Evolutionary conservation across 2,113 vertebrate species (phyloP).

Genomic region (Antechinus stuartii): DNA sequence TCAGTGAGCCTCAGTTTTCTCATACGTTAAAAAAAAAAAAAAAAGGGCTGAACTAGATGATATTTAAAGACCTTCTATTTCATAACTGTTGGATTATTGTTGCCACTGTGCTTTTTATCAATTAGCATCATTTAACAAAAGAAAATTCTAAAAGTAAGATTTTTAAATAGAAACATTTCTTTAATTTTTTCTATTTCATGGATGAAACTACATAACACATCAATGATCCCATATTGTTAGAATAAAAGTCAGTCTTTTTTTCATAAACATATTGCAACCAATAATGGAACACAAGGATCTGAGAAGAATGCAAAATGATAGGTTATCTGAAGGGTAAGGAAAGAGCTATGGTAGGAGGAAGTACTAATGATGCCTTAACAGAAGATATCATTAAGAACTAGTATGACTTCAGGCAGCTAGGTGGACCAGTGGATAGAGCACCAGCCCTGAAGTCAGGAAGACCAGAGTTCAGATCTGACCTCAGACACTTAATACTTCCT

Average conservation of each 20-base stretch:
- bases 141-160: not conserved
- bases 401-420: not conserved
- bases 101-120: not conserved
- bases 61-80: not conserved
- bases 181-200: not conserved
- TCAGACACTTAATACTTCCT: too few relatives aligned
- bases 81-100: not conserved
- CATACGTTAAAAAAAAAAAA: slow-evolving; percentile 9
- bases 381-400: not conserved
- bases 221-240: not conserved
- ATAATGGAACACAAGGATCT: not conserved
- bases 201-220: not conserved
- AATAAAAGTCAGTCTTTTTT: not conserved
- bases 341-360: not conserved
- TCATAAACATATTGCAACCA: not conserved
- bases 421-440: too few relatives aligned
- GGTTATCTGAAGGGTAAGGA: not conserved
- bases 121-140: not conserved
- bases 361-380: not conserved
- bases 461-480: too few relatives aligned
- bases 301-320: not conserved
- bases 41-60: not conserved
- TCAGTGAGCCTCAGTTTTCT: not conserved
- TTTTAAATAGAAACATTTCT: not conserved
- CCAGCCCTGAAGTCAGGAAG: too few relatives aligned